A percentile compares a stretch with the other conserved stretches of the same genome.
Evolutionary conservation across 2,797 vertebrate species (phyloP).

Genomic region (Esox lucius): DNA sequence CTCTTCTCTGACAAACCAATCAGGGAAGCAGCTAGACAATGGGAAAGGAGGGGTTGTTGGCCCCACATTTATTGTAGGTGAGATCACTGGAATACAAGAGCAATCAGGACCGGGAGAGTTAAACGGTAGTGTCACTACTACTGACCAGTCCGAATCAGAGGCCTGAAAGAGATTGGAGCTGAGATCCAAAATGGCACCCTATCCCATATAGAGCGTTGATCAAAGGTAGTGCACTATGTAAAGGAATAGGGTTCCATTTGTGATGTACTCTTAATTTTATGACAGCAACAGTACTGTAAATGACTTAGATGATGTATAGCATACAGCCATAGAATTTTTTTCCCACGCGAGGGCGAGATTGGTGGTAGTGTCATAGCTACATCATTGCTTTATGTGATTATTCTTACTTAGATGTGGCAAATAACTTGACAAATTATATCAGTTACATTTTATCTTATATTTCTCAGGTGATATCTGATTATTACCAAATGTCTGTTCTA

Average conservation of each 20-base stretch:
- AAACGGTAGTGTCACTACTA: constrained; percentile 78
- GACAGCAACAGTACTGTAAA: constrained; percentile 35
- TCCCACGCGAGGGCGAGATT: constrained; percentile 51
- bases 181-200: neutral
- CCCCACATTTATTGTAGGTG: constrained; percentile 66
- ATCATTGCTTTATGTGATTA: neutral
- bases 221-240: neutral
- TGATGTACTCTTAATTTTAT: neutral
- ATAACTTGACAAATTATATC: constrained; percentile 24
- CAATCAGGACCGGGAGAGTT: constrained; percentile 72
- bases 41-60: constrained; percentile 61
- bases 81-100: constrained; percentile 74
- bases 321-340: constrained; percentile 43
- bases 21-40: constrained; percentile 57
- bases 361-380: constrained; percentile 33
- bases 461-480: constrained; percentile 44
- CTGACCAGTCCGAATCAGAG: constrained; percentile 78
- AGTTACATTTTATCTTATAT: constrained; percentile 44
- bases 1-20: constrained; percentile 65
- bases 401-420: constrained; percentile 13
- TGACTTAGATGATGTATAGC: constrained; percentile 45
- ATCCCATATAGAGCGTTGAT: neutral
- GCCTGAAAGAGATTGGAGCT: constrained; percentile 57
- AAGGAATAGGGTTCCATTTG: neutral
- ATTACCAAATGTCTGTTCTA: constrained; percentile 33